These are phyloP conservation scores for Micrastur ruficollis DNA, from an alignment of 2,797 vertebrate genomes.

Conservation along the genomic window DNA sequence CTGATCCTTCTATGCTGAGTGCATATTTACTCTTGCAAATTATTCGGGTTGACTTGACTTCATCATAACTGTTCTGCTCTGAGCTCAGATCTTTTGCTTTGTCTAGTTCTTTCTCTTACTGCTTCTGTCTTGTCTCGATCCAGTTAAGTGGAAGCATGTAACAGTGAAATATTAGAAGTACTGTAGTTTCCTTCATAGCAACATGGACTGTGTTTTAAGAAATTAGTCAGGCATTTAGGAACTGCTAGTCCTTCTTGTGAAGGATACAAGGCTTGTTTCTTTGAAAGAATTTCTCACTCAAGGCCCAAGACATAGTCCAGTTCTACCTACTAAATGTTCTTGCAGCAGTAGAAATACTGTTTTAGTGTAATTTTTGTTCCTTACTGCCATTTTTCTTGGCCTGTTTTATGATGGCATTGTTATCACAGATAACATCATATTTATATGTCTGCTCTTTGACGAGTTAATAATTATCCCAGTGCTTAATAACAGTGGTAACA, in stretches of 20 bases:
- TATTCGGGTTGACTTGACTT: background rate
- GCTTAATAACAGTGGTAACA: background rate
- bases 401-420: background rate
- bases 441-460: background rate
- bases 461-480: background rate
- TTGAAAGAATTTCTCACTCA: background rate
- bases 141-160: background rate
- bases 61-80: background rate
- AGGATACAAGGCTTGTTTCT: constrained; percentile 37
- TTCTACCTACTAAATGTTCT: background rate
- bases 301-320: background rate
- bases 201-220: background rate
- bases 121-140: background rate
- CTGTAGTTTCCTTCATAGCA: background rate
- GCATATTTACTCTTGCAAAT: background rate
- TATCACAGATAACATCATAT: background rate
- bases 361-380: background rate
- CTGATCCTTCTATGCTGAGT: background rate
- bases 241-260: constrained; percentile 26
- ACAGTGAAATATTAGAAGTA: background rate
- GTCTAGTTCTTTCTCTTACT: background rate
- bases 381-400: background rate
- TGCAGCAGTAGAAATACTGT: background rate
- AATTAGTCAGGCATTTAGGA: constrained; percentile 50
- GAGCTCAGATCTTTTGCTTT: background rate